These are phyloP conservation scores for Drosophila paulistorum DNA, from an alignment of 1,140 invertebrate genomes.

Conservation along the genomic window DNA sequence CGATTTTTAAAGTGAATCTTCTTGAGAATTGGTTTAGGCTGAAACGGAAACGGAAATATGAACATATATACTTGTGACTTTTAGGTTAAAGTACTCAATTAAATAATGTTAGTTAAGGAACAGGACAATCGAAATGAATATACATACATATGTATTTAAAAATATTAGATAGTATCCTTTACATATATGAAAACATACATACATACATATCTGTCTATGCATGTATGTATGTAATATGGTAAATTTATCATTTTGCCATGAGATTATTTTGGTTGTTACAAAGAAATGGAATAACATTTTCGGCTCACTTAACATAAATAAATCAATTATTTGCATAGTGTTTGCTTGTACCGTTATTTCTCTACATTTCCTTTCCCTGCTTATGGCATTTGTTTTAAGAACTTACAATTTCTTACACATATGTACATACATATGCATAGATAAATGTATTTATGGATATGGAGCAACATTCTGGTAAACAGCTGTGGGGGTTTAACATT, in stretches of 20 bases:
- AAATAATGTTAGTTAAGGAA: no score
- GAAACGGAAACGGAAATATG: no score
- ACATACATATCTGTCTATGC: no score
- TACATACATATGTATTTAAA: no score
- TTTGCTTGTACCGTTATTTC: not conserved
- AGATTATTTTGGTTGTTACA: not conserved
- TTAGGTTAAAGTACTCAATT: no score
- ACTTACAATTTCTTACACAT: not conserved
- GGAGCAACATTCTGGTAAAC: not conserved
- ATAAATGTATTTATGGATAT: not conserved
- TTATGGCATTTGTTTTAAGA: no score
- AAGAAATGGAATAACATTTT: conserved; percentile 28
- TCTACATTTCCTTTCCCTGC: not conserved
- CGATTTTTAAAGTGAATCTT: no score
- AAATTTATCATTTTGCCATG: not conserved
- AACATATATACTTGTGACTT: no score
- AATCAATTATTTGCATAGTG: conserved; percentile 14
- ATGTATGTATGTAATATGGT: not conserved
- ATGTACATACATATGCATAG: not conserved
- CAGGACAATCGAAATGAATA: no score
- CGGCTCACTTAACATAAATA: conserved; percentile 46
- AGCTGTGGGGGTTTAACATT: conserved; percentile 20
- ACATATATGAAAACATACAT: no score
- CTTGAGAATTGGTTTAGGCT: no score
- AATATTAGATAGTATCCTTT: no score